Evolutionary conservation across 2,888 invertebrate genomes (phyloP).

Genomic region (Ichneumoninae sp.): DNA sequence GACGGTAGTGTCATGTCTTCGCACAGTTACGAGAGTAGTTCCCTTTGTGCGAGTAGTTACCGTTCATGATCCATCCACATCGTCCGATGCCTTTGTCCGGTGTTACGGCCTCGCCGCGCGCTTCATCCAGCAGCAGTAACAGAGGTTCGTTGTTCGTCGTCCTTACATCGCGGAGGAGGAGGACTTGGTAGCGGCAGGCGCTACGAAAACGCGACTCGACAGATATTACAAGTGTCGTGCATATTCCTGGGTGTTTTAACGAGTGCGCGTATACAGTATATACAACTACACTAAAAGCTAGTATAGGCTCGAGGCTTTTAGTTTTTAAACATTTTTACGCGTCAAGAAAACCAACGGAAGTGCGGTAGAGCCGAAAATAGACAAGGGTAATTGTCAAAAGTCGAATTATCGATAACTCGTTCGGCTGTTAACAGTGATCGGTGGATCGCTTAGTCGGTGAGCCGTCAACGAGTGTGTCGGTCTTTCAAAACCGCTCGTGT

Average conservation of each 20-base stretch:
- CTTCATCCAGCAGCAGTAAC: slow-evolving; percentile 3
- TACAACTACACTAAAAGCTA: background rate
- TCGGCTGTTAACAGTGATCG: too few relatives aligned
- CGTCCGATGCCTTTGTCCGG: slow-evolving; percentile 63
- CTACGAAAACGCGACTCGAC: slow-evolving; percentile 30
- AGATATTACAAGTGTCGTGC: background rate
- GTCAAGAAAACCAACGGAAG: background rate
- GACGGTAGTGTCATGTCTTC: slow-evolving; percentile 71
- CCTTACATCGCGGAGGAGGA: slow-evolving; percentile 59
- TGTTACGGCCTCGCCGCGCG: background rate
- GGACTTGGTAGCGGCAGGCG: slow-evolving; percentile 64
- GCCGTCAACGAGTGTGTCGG: background rate
- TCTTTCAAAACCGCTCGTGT: background rate
- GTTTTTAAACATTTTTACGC: background rate
- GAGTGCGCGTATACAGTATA: background rate
- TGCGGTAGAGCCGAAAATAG: background rate
- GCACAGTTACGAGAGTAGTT: slow-evolving; percentile 62
- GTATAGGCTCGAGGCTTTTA: background rate
- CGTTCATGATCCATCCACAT: slow-evolving; percentile 26
- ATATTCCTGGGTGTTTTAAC: background rate
- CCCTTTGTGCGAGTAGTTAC: slow-evolving; percentile 67
- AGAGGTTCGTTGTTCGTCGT: slow-evolving; percentile 43
- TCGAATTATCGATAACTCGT: background rate
- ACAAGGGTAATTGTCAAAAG: background rate
- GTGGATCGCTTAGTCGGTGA: background rate